These are phyloP conservation scores for Antrozous pallidus DNA, from an alignment of 2,797 vertebrate species.

Conservation along the genomic window DNA sequence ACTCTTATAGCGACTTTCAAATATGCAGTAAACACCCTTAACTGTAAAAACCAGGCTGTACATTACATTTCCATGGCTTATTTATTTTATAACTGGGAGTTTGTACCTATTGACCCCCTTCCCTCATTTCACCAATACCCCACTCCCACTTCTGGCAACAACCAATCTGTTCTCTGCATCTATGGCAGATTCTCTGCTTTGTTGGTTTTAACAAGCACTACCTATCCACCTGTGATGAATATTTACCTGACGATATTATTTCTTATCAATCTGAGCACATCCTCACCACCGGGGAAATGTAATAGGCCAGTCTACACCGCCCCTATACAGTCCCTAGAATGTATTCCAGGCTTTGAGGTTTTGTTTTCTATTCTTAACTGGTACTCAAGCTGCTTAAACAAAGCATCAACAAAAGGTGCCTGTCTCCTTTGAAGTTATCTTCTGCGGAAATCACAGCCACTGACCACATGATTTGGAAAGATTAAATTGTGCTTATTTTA, in stretches of 20 bases:
- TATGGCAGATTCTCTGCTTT: slow-evolving; percentile 41
- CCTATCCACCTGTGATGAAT: slow-evolving; percentile 52
- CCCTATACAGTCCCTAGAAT: slow-evolving; percentile 76
- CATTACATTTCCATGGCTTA: neutral
- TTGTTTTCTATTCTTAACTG: slow-evolving; percentile 75
- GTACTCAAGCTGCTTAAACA: slow-evolving; percentile 79
- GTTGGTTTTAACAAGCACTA: slow-evolving; percentile 57
- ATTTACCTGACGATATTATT: slow-evolving; percentile 69
- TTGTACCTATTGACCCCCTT: neutral
- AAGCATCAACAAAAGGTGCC: slow-evolving; percentile 79
- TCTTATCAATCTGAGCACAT: slow-evolving; percentile 72
- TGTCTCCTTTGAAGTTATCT: slow-evolving; percentile 85
- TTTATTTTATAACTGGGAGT: neutral
- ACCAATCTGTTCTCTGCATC: neutral
- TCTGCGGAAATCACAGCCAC: slow-evolving; percentile 82
- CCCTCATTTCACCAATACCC: neutral
- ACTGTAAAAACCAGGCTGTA: neutral
- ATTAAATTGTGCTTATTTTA: slow-evolving; percentile 86
- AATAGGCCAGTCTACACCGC: slow-evolving; percentile 67
- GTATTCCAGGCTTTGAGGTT: slow-evolving; percentile 79
- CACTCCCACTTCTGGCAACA: neutral
- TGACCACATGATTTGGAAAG: slow-evolving; percentile 84
- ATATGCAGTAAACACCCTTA: neutral
- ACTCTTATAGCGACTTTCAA: neutral
- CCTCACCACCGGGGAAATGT: slow-evolving; percentile 62